Base-by-base conservation (phyloP, 2,797 vertebrate species). In the Ptychobarbus kaznakovi region DNA sequence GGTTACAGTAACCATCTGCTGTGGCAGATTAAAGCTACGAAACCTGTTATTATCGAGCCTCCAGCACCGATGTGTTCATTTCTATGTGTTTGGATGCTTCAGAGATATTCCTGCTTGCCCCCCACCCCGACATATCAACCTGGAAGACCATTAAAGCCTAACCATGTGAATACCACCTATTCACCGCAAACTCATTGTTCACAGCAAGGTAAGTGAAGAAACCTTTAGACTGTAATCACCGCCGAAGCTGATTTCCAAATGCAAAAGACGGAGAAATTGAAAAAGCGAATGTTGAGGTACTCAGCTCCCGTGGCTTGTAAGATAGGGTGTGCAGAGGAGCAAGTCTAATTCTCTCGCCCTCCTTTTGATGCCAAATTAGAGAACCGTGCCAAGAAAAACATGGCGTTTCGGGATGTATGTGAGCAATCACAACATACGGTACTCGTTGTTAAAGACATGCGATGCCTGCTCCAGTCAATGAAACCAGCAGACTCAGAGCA, bases 161-260 rank as follows among this genome's bases (percentile, higher is more conserved):
- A 93, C 91, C 94, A 93, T 92, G 92, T 94, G 95, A 94, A 91
- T 89, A 80, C 90, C 91, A 92, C 89, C 93, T 94, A 93, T 95
- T 95, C 95, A 95, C 87, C n/a, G 89, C 90, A 87, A 90, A 87
- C 83, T 92, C 92, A 95, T 96, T 95, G 95, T 96, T 96, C 93
- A 85, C 82, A 76, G 91, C 91, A 93, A 95, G 93, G 95, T 96
- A 95, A 95, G 94, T 92, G 92, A 92, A 86, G 92, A 93, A 94
- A 92, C 92, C 94, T 94, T 94, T 92, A 93, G 92, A 94, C 93
- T 94, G 91, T 93, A 95, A 95, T 95, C 94, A 95, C 92, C 89
- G 87, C 84, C 10, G 84, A 80, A 78, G 83, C 83, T 84, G 88
- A 90, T 90, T 89, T 91, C 72, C 83, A 73, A 88, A 83, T 73